Base-by-base conservation (phyloP, 2,797 vertebrate genomes). In the Sebastes itinus region DNA sequence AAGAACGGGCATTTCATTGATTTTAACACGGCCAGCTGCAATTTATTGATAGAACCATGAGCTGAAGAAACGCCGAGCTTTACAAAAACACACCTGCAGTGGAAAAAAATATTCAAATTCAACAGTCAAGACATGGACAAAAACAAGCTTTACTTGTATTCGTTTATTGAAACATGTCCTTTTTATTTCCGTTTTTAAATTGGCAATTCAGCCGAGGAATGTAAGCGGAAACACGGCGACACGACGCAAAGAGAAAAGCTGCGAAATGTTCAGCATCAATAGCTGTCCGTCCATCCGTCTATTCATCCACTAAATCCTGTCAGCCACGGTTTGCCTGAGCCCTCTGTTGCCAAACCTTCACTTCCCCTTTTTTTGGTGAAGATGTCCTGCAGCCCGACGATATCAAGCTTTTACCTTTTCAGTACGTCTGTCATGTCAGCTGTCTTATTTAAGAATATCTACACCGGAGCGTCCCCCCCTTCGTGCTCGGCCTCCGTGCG, bases 261-360 rank as follows among this genome's bases (percentile, higher is more conserved):
- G 63, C 56, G 81, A 82, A 72, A 46, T 56, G 52, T 83, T 78
- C 18, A 63, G 65, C 27, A 55, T 80, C 56, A 11, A 38, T 58
- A 35, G 60, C 73, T 67, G 74, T 87, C 56, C 33, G 5, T 82
- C 91, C 75, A 78, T 90, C 86, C 77, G 59, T 87, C 89, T 58
- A 22, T 74, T 84, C 62, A 77, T 76, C 87, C 67, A 27, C n/a
- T 2, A 49, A 76, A 69, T 75, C 77, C 78, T 65, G 81, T 84
- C 87, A 73, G 75, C 77, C 46, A 1, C 20, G 60, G 49, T 83
- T 81, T 76, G 33, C 75, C 63, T 75, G 68, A 77, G 56, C 52
- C 60, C 14, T 72, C 66, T 23, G 33, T 35, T 32, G 63, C 74
- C 76, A 62, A 72, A 69, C 76, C 60, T 22, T 73, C 60, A 46